Base-by-base conservation (phyloP, 1,140 invertebrate species). In the Drosophila elegans region DNA sequence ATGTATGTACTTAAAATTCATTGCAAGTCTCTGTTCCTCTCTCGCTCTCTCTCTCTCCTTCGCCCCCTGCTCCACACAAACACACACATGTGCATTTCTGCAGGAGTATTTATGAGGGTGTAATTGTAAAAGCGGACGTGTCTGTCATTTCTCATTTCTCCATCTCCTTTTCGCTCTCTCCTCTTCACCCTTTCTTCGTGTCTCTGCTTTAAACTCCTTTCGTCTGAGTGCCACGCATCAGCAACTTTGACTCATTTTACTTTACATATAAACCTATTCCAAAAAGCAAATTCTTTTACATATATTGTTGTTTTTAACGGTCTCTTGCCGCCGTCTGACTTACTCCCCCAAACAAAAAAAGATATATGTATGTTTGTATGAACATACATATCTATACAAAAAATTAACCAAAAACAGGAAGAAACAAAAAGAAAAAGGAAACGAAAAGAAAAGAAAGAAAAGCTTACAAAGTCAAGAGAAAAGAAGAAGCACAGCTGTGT, bases 91-190 rank as follows among this genome's bases (percentile, higher is more conserved):
- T 61, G 51, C 12, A 53, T 61, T 27, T 48, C 29, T 78, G 44
- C 76, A 83, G 81, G 46, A 61, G 60, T 66, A 32, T 32, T 32
- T 32, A 32, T 66, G 52, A 74, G 78, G 81, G 80, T 84, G 81
- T 77, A 51, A 32, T n/a, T 51, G 48, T 34, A 77, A 79, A 79
- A 78, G 76, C 81, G 81, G 81, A 85, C 81, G 82, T 85, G 81
- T 74, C 81, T 74, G 81, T 86, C 82, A 86, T 78, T 85, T 85
- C 83, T 73, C 77, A 73, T 80, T 84, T 77, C 73, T 85, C 64
- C 66, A 55, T 29, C 54, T 36, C 29, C 49, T 51, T 11, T 34
- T 6, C 46, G 7, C 46, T 32, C 7, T 49, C 29, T 32, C n/a
- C 45, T 60, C 48, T 59, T 59, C 45, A 55, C 61, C 63, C 74